Evolutionary conservation across 37 sponge, comb jelly and placozoan species (phyloP), one percentile per base, ranked within the genome.

Genomic region (Chondrosia reniformis): DNA sequence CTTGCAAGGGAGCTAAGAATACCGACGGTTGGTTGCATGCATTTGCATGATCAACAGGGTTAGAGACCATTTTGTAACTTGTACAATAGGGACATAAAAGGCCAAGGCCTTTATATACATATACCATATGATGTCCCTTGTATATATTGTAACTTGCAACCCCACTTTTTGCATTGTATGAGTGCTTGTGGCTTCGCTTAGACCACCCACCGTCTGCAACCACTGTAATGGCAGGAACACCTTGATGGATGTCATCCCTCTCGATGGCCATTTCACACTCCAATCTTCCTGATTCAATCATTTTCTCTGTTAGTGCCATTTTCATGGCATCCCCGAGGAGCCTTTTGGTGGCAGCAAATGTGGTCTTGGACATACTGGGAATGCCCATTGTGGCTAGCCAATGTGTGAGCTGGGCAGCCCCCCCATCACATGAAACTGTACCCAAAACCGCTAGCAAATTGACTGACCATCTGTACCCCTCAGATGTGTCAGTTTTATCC

Each of bases 151-250:
- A n/a, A n/a, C n/a, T n/a, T 31, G 66, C 66, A 64, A 64, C 66
- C 2, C 66, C 66, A 10, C 66, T 64, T 32, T 64, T 64, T 10
- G 33, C 66, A 32, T 32, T 64, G 66, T 64, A 64, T 2, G 66
- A 64, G 34, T 64, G 36, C 33, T 64, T 64, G 34, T 64, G 66
- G 34, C 66, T 64, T 64, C 31, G 33, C 66, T 64, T 64, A 32
- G 66, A 64, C 66, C 66, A 64, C 31, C 66, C 66, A 27, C 66
- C 66, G 32, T 64, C 66, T 33, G 66, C 66, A 64, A 64, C 63
- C 3, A 64, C 33, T 33, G 66, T 64, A 32, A 10, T 64, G 66
- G 66, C 31, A 33, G 66, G 66, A 33, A 64, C 34, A 33, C 66
- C 66, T 32, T 64, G 66, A 32, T 64, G 66, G 34, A 7, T 3